Evolutionary conservation across 2,113 vertebrate genomes (phyloP), one percentile per base, ranked within the genome.

Genomic region (Gobiocypris rarus): DNA sequence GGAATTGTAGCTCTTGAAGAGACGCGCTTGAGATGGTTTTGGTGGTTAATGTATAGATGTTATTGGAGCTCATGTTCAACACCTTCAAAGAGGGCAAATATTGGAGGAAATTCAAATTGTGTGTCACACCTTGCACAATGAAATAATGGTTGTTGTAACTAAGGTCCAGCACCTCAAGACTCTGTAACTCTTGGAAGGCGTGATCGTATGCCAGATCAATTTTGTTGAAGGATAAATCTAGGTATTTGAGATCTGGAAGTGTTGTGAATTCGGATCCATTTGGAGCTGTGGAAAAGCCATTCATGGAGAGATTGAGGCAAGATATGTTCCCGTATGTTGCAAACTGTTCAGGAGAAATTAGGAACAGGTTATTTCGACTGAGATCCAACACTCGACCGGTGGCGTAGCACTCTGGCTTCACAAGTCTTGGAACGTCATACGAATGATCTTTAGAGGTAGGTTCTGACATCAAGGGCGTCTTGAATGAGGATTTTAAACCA

Each of bases 291-390:
- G 90, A 90, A 77, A 91, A 86, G 11, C 90, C 95, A 80, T 96
- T 96, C 43, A 89, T 75, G 13, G 95, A 96, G 5, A 97, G 92
- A 90, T 96, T 97, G 11, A 97, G 93, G 83, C 94, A 96, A 24
- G 89, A 83, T 50, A 95, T 92, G 38, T 95, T 87, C 11, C 76
- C 74, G 87, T 95, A 93, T 5, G 80, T 87, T 52, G 91, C 43
- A 87, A 95, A 96, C 14, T 93, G 93, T 13, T 93, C 15, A 71
- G 89, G 89, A 9, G 92, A 91, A 85, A 94, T 96, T 80, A 96
- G 95, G 84, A 96, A 97, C 59, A 92, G 89, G 83, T 89, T 95
- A 58, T 96, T 96, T 75, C 91, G 93, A 87, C 93, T 97, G 74
- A 96, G 83, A 78, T 89, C 73, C 54, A 97, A 89, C 78, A 93